A percentile compares a stretch with the other conserved stretches of the same genome.
Conservation (phyloP, 2,113 vertebrate genomes). For the Pelvicachromis taeniatus region DNA sequence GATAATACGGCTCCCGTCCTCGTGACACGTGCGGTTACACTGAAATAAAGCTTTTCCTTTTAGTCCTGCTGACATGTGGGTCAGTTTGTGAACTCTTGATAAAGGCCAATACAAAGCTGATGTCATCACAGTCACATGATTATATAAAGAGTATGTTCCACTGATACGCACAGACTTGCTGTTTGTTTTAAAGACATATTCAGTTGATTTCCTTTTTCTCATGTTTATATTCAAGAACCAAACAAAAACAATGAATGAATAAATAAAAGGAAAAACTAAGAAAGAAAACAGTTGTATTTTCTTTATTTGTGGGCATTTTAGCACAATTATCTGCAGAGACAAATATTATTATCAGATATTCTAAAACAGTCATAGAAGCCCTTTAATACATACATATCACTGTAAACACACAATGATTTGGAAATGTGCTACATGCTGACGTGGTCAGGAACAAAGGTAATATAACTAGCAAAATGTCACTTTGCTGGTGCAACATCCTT, state of each 20-base stretch:
- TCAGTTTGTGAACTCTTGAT: slow-evolving; percentile 18
- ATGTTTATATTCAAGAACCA: neutral
- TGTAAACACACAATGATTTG: neutral
- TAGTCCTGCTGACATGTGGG: neutral
- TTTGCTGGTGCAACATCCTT: neutral
- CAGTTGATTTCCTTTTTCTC: neutral
- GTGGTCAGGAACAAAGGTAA: neutral
- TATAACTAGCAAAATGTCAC: neutral
- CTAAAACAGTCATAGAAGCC: neutral
- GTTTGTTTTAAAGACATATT: neutral
- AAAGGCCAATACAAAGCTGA: slow-evolving; percentile 6
- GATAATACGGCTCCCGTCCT: neutral
- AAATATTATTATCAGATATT: neutral
- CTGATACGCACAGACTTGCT: neutral
- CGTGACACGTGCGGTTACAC: neutral
- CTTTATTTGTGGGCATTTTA: neutral
- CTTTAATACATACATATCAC: neutral
- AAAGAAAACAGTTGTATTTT: neutral
- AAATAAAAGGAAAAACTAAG: neutral
- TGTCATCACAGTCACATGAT: neutral
- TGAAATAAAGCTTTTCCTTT: neutral
- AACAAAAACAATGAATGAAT: neutral
- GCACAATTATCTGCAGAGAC: neutral
- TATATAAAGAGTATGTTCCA: neutral
- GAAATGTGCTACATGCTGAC: neutral